phyloP scores from a whole-genome alignment of 2,797 vertebrate genomes.

The Hippoglossus hippoglossus region DNA sequence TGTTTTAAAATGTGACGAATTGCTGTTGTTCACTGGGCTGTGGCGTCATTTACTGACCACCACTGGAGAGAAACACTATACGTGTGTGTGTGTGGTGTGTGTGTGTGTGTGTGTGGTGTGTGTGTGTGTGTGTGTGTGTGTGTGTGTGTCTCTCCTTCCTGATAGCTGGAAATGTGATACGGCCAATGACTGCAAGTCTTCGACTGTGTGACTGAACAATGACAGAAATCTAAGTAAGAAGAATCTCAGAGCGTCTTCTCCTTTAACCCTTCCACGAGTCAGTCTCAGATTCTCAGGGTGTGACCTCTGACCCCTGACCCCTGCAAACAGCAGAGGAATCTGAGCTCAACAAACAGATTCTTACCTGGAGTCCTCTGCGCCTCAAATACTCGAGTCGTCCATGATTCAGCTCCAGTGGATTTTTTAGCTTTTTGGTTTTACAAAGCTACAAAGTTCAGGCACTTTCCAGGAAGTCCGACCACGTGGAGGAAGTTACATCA shows the following conservation, averaged over 20 bases:
- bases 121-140: not conserved
- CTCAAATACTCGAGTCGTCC: conserved; percentile 79
- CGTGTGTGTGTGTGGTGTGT: too few species aligned
- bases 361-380: conserved; percentile 76
- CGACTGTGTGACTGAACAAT: not conserved
- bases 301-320: conserved; percentile 44
- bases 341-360: conserved; percentile 1
- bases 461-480: conserved; percentile 41
- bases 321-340: conserved; percentile 5
- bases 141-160: conserved; percentile 4
- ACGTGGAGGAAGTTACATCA: conserved; percentile 23
- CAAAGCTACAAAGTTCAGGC: conserved; percentile 54
- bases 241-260: not conserved
- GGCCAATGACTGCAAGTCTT: not conserved
- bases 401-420: conserved; percentile 35
- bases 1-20: too few species aligned
- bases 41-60: too few species aligned
- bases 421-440: conserved; percentile 13
- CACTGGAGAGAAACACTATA: too few species aligned
- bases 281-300: not conserved
- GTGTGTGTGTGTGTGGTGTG: too few species aligned
- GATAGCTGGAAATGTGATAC: conserved; percentile 4
- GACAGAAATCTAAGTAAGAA: not conserved
- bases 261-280: not conserved
- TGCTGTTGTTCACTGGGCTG: too few species aligned